Percentiles rank a stretch among this genome's conserved stretches.
Conservation (phyloP, 2,888 invertebrate species). For the Apotomis turbidana region DNA sequence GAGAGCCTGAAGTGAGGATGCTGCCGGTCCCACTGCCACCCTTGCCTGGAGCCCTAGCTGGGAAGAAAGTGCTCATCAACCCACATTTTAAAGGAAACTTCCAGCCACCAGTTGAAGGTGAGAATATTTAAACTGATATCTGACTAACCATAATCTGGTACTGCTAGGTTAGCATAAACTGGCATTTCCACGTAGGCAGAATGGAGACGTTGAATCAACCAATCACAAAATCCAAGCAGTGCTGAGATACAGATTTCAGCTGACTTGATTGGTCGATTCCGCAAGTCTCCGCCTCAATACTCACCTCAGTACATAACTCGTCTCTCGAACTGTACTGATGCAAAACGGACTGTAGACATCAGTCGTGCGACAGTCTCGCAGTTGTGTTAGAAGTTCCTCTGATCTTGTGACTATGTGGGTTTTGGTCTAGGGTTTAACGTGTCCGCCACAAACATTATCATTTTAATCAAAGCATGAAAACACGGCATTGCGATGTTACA, state of each 20-base stretch:
- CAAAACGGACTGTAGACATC: no score
- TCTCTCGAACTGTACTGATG: no score
- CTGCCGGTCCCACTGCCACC: conserved; percentile 68
- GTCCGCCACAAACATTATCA: background rate
- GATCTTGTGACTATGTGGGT: background rate
- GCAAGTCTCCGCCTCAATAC: no score
- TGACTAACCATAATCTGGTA: background rate
- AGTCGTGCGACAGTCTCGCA: no score
- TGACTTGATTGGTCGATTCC: no score
- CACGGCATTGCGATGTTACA: background rate
- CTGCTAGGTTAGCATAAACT: no score
- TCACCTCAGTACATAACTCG: no score
- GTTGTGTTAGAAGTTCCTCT: no score
- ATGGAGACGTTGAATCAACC: no score
- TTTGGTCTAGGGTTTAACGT: conserved; percentile 4
- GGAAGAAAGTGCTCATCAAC: conserved; percentile 87
- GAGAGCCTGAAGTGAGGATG: conserved; percentile 74
- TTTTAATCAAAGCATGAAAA: background rate
- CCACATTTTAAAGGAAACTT: conserved; percentile 86
- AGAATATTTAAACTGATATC: conserved; percentile 42
- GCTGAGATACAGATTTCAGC: no score
- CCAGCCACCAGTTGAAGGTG: conserved; percentile 82
- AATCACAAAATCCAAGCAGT: no score
- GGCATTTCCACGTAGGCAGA: no score
- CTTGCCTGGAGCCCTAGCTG: conserved; percentile 67